Conservation (phyloP, 2,113 vertebrate species). For the Colossoma macropomum region DNA sequence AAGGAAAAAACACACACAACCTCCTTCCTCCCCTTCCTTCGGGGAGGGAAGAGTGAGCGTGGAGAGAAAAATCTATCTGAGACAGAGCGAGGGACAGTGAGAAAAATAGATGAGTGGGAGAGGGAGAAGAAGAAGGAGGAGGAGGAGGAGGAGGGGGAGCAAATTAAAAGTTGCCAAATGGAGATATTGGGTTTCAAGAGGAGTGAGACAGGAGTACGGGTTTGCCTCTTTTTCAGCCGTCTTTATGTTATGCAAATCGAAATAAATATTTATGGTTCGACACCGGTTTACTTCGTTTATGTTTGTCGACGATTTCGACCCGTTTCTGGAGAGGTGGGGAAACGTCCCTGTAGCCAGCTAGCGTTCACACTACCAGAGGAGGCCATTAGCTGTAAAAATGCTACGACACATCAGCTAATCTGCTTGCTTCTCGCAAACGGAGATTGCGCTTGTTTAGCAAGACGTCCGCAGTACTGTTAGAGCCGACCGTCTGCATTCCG, state of each 20-base stretch:
- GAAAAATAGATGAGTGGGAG: conserved; percentile 91
- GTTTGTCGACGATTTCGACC: conserved; percentile 61
- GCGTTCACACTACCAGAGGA: conserved; percentile 62
- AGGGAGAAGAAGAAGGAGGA: conserved; percentile 77
- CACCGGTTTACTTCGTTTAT: conserved; percentile 58
- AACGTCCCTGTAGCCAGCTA: conserved; percentile 64
- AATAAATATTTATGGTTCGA: conserved; percentile 75
- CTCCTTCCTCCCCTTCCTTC: conserved; percentile 93
- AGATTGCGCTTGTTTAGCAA: conserved; percentile 53
- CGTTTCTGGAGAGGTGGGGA: conserved; percentile 60
- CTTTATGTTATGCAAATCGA: conserved; percentile 80
- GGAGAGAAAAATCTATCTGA: conserved; percentile 89
- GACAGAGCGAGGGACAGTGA: conserved; percentile 84
- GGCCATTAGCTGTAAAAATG: conserved; percentile 62
- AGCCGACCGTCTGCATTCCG: conserved; percentile 63
- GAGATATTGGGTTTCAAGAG: conserved; percentile 99
- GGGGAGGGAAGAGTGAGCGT: conserved; percentile 91
- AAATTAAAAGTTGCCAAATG: conserved; percentile 99
- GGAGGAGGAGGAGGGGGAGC: conserved; percentile 87
- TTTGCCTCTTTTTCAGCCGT: conserved; percentile 77
- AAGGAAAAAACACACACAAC: conserved; percentile 97
- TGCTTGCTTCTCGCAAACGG: conserved; percentile 18
- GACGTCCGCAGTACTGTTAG: conserved; percentile 48
- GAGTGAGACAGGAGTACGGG: conserved; percentile 85
- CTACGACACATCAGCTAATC: conserved; percentile 5